These are phyloP conservation scores for Phycodurus eques DNA, from an alignment of 2,113 vertebrate genomes.

Conservation along the genomic window DNA sequence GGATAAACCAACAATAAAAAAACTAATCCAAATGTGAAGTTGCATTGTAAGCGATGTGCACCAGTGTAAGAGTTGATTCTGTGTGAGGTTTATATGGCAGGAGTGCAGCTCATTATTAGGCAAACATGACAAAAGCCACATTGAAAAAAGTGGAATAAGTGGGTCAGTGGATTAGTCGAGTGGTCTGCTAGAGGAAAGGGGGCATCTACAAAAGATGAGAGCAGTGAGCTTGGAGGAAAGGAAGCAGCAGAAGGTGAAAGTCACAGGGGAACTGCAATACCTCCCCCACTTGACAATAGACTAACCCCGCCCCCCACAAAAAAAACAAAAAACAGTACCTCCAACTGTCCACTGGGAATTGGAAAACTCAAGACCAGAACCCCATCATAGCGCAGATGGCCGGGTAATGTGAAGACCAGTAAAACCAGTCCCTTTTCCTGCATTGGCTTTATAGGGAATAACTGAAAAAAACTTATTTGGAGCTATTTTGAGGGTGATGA, in stretches of 20 bases:
- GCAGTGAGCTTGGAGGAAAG: conserved; percentile 36
- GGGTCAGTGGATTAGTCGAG: conserved; percentile 48
- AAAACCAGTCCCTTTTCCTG: conserved; percentile 47
- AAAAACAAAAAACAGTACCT: conserved; percentile 52
- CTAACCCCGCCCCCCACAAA: not conserved
- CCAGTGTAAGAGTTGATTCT: no score
- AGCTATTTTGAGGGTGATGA: conserved; percentile 33
- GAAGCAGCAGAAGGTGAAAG: conserved; percentile 12
- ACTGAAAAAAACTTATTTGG: conserved; percentile 25
- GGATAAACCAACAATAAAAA: not conserved
- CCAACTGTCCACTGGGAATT: conserved; percentile 34
- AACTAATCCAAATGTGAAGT: not conserved
- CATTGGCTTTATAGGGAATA: conserved; percentile 42
- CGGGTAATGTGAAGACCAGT: conserved; percentile 10
- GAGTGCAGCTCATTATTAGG: conserved; percentile 25
- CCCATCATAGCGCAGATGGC: conserved; percentile 53
- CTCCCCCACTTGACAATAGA: conserved; percentile 42
- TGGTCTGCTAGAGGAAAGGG: conserved; percentile 23
- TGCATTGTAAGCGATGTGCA: not conserved
- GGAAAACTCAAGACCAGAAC: conserved; percentile 41
- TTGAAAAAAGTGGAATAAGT: conserved; percentile 28
- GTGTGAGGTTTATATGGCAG: not conserved
- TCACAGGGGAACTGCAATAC: conserved; percentile 31
- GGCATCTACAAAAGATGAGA: conserved; percentile 40
- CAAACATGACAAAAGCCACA: conserved; percentile 51